phyloP scores from a whole-genome alignment of 2,888 invertebrate genomes.

The Sinhomidia bicolor region DNA sequence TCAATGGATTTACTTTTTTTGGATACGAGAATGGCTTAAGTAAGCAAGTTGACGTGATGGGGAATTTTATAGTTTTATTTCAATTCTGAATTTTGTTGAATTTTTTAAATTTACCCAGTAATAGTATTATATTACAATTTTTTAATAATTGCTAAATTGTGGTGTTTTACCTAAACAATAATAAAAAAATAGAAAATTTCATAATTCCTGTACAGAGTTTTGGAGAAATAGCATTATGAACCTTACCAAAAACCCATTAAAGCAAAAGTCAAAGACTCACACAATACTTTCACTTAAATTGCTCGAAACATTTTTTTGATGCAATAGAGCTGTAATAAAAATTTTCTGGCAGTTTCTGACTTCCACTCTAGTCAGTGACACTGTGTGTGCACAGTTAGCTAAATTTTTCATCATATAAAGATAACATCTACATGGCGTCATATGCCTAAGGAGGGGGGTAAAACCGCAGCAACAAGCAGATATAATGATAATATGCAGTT shows the following conservation, averaged over 20 bases:
- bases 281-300: not conserved
- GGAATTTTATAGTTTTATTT: constrained; percentile 20
- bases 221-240: not conserved
- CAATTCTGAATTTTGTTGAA: too few relatives aligned
- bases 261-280: too few relatives aligned
- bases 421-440: too few relatives aligned
- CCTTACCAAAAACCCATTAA: too few relatives aligned
- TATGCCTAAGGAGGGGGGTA: too few relatives aligned
- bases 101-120: too few relatives aligned
- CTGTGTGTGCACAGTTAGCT: too few relatives aligned
- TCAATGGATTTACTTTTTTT: constrained; percentile 36
- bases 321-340: too few relatives aligned
- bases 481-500: not conserved
- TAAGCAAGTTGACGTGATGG: not conserved
- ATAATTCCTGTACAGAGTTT: not conserved
- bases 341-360: too few relatives aligned
- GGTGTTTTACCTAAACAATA: not conserved
- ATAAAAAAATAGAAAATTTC: not conserved
- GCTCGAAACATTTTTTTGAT: not conserved
- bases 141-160: not conserved
- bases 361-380: too few relatives aligned
- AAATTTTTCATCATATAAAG: too few relatives aligned
- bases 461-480: too few relatives aligned
- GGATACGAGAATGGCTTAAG: not conserved
- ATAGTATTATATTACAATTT: not conserved